Evolutionary conservation across 2,888 invertebrate genomes (phyloP), one percentile per base, ranked within the genome.

Genomic region (Cerastis rubricosa): DNA sequence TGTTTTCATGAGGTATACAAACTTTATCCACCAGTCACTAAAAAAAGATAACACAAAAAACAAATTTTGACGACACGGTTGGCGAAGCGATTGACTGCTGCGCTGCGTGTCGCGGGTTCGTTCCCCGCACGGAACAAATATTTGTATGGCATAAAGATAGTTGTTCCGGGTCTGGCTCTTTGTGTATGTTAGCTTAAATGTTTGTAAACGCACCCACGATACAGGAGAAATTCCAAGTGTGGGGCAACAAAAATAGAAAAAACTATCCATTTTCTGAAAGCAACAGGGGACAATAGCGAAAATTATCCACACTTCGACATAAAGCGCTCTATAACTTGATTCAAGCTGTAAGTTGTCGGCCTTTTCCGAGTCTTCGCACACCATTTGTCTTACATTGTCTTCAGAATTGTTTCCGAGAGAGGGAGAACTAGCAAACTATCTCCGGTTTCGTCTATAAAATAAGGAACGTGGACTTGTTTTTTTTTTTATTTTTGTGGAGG

Each of bases 301-400:
- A 63, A 64, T 57, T 0, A n/a, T 6, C 25, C 22, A 17, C 19
- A 59, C 12, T 47, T 70, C 9, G 11, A 57, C 14, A 45, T 25
- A 19, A 22, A 65, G 25, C 57, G 64, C 76, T 75, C 76, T 71
- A 61, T 65, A 71, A 49, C 47, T 57, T 19, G 12, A 65, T 77
- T 66, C 49, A 71, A 43, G 86, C 86, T 57, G 0, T 12, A 57
- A 7, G 68, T n/a, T 57, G 29, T 17, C 25, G 59, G 59, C 54
- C 49, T 71, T 66, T 73, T 63, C 49, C 63, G 29, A 71, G 73
- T 77, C 72, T 59, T 65, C 74, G 72, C 80, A 80, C 71, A 67
- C 75, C 81, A 88, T 89, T 88, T 86, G 79, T 87, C 83, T 82
- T 74, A 74, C 80, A 83, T 80, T 87, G 83, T 80, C 77, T 77